Evolutionary conservation across 2,113 vertebrate genomes (phyloP).

Genomic region (Hyaena hyaena): DNA sequence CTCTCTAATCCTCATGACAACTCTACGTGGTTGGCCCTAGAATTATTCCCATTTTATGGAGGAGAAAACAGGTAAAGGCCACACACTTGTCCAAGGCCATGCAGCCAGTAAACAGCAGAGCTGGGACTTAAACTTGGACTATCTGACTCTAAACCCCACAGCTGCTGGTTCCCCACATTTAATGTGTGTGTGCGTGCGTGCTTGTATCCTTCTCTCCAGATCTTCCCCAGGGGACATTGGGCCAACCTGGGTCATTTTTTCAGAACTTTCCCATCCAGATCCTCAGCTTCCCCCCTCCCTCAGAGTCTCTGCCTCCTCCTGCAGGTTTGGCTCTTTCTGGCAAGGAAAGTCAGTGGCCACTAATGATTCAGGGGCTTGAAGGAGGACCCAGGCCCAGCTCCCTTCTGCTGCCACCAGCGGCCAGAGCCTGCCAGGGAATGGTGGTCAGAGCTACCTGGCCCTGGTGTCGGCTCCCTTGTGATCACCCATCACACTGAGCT

Average conservation of each 20-base stretch:
- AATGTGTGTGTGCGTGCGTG: background rate
- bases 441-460: background rate
- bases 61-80: background rate
- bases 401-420: background rate
- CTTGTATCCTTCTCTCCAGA: background rate
- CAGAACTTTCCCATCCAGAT: background rate
- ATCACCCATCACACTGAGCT: background rate
- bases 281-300: background rate
- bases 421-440: background rate
- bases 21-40: background rate
- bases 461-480: fast-evolving
- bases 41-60: background rate
- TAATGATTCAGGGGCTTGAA: background rate
- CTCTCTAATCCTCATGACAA: background rate
- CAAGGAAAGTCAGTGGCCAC: background rate
- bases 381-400: background rate
- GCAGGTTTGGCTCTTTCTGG: background rate
- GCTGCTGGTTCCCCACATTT: background rate
- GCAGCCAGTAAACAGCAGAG: background rate
- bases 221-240: background rate
- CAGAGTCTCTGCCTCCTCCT: background rate
- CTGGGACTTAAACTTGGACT: background rate
- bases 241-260: background rate
- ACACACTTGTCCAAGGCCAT: background rate
- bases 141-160: background rate